A percentile compares a stretch with the other conserved stretches of the same genome.
Conservation (phyloP, 2,888 invertebrate genomes). For the Creontiades dilutus region DNA sequence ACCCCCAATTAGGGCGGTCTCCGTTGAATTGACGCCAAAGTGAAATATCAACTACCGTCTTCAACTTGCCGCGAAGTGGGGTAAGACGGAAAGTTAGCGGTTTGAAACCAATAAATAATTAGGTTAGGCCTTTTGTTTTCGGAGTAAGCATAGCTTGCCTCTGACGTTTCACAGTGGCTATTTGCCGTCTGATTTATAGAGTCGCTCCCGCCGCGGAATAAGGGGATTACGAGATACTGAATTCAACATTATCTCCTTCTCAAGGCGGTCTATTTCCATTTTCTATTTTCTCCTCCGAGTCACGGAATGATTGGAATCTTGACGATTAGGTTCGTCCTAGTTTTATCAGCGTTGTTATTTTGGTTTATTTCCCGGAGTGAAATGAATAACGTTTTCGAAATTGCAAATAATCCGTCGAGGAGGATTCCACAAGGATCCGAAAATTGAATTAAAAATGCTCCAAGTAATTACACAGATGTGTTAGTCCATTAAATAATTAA, state of each 20-base stretch:
- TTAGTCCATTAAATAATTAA: no score
- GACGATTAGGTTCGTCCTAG: background rate
- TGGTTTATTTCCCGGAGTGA: background rate
- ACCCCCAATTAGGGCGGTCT: no score
- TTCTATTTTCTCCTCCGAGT: conserved; percentile 21
- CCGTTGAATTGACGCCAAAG: background rate
- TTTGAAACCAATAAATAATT: conserved; percentile 10
- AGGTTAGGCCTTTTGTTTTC: conserved; percentile 31
- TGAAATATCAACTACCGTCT: background rate
- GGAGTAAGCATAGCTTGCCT: conserved; percentile 11
- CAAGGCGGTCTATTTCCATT: conserved; percentile 33
- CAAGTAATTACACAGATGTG: no score
- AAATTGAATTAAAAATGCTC: no score
- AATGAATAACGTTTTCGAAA: no score
- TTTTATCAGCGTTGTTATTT: background rate
- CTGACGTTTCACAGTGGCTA: conserved; percentile 32
- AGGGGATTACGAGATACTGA: conserved; percentile 40
- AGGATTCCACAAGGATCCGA: no score
- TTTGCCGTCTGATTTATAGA: conserved; percentile 17
- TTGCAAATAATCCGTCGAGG: no score
- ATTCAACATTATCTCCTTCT: conserved; percentile 29
- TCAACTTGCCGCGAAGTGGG: background rate
- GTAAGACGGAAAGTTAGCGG: background rate
- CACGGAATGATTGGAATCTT: conserved; percentile 26
- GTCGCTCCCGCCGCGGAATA: background rate